Base-by-base conservation (phyloP, 2,113 vertebrate genomes). In the Pogonocichla stellata region DNA sequence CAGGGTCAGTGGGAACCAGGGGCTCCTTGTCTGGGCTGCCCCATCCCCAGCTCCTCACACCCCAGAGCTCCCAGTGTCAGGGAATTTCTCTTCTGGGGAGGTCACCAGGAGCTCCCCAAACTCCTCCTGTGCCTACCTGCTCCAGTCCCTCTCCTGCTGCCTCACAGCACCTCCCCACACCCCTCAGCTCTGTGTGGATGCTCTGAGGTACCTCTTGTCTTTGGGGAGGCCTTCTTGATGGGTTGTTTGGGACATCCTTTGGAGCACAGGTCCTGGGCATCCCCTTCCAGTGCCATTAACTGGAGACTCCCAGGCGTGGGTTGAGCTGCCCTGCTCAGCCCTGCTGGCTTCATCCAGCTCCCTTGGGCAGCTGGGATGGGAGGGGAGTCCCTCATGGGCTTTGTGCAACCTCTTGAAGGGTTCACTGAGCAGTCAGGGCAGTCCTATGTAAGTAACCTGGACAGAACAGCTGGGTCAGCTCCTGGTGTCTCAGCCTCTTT, bases 151-250 rank as follows among this genome's bases (percentile, higher is more conserved):
- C 6, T 28, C 45, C 82, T 60, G 48, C 73, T 57, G 18, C 22
- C 40, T 20, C 9, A 2, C 38, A 58, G 7, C 50, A 5, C 25
- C 19, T 60, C n/a, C 50, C 48, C 5, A 1, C 40, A 54, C 10
- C 33, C 57, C 26, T 69, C 29, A 47, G 51, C 45, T 62, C 72
- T 13, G 18, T 4, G 6, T 5, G 62, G 53, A 10, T 47, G 53
- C 20, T 57, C 31, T 38, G 47, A 48, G 54, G 0, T 3, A 5
- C 17, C 67, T 48, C 26, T 51, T 62, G 51, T 57, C 18, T 42
- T 38, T 17, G 12, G 10, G 26, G 26, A 48, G 12, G 8, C 8
- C 14, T 71, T 42, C 20, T 82, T 0, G 0, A 8, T 33, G 57
- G 18, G n/a, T 19, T 29, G 24, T 28, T 56, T 57, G 38, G 50